phyloP scores from a whole-genome alignment of 2,888 invertebrate species.

The Pseudococcus longispinus region DNA sequence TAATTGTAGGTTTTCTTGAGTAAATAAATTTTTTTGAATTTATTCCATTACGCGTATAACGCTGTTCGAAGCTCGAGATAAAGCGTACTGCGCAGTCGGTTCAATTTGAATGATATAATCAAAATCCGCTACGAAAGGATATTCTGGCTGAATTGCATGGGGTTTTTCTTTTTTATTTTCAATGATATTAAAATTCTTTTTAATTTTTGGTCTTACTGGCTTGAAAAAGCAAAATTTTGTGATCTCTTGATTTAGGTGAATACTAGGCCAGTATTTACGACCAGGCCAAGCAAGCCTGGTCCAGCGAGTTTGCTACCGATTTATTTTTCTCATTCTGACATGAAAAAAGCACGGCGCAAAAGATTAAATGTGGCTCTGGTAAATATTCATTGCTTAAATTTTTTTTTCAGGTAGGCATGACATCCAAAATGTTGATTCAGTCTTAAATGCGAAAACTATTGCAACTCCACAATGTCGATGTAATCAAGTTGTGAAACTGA shows the following conservation, averaged over 20 bases:
- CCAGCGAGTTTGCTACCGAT: no score
- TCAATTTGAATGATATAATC: conserved; percentile 20
- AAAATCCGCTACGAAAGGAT: not conserved
- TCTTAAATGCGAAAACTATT: no score
- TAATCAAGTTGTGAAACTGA: no score
- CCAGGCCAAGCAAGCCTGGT: no score
- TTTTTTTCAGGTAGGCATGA: no score
- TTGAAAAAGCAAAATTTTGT: not conserved
- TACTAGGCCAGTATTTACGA: no score
- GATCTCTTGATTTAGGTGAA: not conserved
- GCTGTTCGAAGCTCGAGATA: not conserved
- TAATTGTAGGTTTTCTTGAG: conserved; percentile 16
- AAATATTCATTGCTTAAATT: no score
- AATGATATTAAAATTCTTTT: not conserved
- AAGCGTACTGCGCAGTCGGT: not conserved
- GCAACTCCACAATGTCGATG: no score
- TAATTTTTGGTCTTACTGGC: not conserved
- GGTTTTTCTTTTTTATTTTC: not conserved
- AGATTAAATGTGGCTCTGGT: no score
- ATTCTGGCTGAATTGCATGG: not conserved
- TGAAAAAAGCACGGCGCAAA: no score
- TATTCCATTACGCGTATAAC: not conserved
- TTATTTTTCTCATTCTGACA: no score
- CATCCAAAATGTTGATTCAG: no score
- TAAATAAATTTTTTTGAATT: conserved; percentile 22